Evolutionary conservation across 2,888 invertebrate species (phyloP), one percentile per base, ranked within the genome.

Genomic region (Eulithis prunata): DNA sequence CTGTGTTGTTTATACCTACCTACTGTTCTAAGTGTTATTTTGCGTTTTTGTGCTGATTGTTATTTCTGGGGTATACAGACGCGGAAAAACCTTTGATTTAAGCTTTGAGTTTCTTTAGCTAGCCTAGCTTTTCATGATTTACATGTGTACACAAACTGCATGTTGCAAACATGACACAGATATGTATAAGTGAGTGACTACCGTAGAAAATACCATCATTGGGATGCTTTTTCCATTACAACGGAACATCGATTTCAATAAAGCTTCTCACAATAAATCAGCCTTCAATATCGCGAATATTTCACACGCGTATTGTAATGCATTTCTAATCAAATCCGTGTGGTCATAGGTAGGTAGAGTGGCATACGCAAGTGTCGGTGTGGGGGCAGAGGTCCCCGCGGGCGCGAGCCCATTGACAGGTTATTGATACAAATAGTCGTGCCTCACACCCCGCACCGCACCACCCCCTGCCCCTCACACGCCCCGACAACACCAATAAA

Each of bases 371-470:
- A 84, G 87, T 82, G 86, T 85, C 84, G 87, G 82, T 80, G 83
- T 83, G 62, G 66, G 64, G 85, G 83, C 85, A 84, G 81, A 84
- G 82, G 84, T 91, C 91, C 90, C 91, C 71, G 78, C 78, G 87
- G 90, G 81, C 79, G 87, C 85, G 83, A 85, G 87, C 82, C 90
- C 91, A 93, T 94, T 94, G 93, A 94, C 94, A 93, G 92, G 93
- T 93, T 93, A 93, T 91, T 92, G 93, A 93, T 92, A 92, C 93
- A 91, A 93, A 93, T 92, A 89, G 90, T 88, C 88, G 66, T 68
- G 78, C 80, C 84, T 86, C 81, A 77, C 82, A 82, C 83, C 84
- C 78, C 82, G 75, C 77, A 72, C 78, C 69, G 71, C 78, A 79
- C 14, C 54, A 76, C 78, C 74, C 78, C 74, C 69, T 68, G 21